Conservation (phyloP, 92 coral and sea anemone species). For the Metridium senile region DNA sequence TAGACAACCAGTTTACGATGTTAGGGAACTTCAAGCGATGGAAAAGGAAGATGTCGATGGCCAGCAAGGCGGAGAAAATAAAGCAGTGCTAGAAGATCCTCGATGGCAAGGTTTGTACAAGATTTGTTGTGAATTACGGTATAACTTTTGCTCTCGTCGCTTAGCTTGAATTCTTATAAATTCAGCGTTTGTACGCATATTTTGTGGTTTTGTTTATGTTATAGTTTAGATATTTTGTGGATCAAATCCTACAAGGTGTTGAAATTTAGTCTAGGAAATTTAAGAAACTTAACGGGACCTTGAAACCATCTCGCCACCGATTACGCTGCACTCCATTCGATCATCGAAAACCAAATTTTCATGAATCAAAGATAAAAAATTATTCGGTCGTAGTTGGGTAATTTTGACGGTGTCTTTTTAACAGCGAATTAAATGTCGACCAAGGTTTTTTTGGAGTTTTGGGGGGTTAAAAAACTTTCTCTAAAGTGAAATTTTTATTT, state of each 20-base stretch:
- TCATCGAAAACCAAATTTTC: neutral
- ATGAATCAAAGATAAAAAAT: neutral
- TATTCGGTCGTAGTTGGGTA: neutral
- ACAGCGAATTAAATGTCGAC: neutral
- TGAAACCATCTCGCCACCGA: constrained; percentile 9
- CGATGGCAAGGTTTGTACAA: constrained; percentile 99
- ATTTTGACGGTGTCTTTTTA: neutral
- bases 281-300: constrained; percentile 33
- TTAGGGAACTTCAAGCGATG: constrained; percentile 97
- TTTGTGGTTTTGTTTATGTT: constrained; percentile 14
- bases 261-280: neutral
- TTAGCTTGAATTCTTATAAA: constrained; percentile 15
- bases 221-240: neutral
- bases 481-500: constrained; percentile 21
- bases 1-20: constrained; percentile 97
- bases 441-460: neutral
- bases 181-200: constrained; percentile 11
- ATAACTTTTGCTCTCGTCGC: constrained; percentile 20
- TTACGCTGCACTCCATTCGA: constrained; percentile 7
- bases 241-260: constrained; percentile 16
- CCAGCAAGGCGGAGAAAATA: constrained; percentile 85
- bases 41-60: constrained; percentile 98
- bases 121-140: neutral
- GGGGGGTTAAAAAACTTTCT: constrained; percentile 12
- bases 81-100: constrained; percentile 97